Evolutionary conservation across 2,113 vertebrate species (phyloP).

Genomic region (Hystrix cristata): DNA sequence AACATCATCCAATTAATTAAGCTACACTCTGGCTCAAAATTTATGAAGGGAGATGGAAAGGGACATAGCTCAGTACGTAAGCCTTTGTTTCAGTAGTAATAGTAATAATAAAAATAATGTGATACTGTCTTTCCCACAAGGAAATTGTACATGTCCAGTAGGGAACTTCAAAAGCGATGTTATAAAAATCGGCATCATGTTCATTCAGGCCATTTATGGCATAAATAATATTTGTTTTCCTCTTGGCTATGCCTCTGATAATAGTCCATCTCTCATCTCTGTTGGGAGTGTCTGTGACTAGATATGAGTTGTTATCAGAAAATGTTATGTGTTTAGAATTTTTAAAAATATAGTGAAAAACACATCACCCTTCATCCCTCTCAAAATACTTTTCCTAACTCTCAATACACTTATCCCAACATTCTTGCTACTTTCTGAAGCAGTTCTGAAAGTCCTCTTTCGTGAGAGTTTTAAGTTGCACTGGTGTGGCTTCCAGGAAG

Average conservation of each 20-base stretch:
- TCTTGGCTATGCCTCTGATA: rapidly evolving
- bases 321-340: background rate
- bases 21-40: background rate
- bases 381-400: background rate
- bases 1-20: background rate
- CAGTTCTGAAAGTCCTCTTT: background rate
- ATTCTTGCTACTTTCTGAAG: background rate
- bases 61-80: background rate
- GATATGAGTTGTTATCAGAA: background rate
- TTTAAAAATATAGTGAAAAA: background rate
- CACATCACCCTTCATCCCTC: background rate
- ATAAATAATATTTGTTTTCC: background rate
- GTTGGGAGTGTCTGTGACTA: too few species aligned
- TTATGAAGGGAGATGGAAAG: too few species aligned
- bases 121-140: background rate
- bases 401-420: background rate
- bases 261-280: background rate
- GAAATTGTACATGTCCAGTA: background rate
- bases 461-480: background rate
- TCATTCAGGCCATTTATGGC: background rate
- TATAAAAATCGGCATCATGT: background rate
- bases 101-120: background rate
- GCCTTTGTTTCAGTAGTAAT: background rate
- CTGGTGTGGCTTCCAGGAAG: background rate
- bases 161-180: background rate